A percentile compares a stretch with the other conserved stretches of the same genome.
Evolutionary conservation across 1,140 invertebrate genomes (phyloP).

Genomic region (Zaprionus kolodkinae): DNA sequence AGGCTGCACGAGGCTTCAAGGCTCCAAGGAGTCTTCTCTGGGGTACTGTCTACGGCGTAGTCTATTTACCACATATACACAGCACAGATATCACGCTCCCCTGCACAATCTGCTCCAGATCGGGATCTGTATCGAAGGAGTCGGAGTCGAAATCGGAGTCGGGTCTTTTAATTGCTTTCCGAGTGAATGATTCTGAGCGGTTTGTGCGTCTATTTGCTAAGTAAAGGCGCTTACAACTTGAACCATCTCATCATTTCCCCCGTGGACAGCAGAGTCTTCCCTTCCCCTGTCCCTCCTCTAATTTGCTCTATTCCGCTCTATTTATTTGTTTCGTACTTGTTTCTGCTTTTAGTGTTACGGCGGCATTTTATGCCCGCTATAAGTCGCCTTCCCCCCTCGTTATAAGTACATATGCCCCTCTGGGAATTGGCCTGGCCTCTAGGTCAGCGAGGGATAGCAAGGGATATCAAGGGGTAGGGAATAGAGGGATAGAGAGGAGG

Average conservation of each 20-base stretch:
- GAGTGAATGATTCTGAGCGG: slow-evolving; percentile 39
- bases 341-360: slow-evolving; percentile 8
- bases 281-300: neutral
- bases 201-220: slow-evolving; percentile 10
- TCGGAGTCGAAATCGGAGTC: slow-evolving; percentile 20
- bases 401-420: slow-evolving; percentile 23
- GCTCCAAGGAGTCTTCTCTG: neutral
- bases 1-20: neutral
- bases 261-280: neutral
- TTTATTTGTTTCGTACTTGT: slow-evolving; percentile 13
- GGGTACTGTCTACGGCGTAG: neutral
- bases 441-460: neutral
- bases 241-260: slow-evolving; percentile 19
- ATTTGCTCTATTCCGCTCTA: neutral
- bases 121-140: neutral
- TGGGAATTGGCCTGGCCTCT: slow-evolving; percentile 5
- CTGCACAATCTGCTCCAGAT: slow-evolving; percentile 32
- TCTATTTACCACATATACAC: slow-evolving; percentile 22
- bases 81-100: slow-evolving; percentile 40
- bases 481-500: neutral
- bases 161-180: slow-evolving; percentile 51
- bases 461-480: neutral
- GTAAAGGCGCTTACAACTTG: neutral
- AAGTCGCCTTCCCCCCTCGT: neutral
- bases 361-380: slow-evolving; percentile 33